Percentiles rank a stretch among this genome's conserved stretches.
Conservation (phyloP, 2,113 vertebrate species). For the Epinephelus fuscoguttatus region DNA sequence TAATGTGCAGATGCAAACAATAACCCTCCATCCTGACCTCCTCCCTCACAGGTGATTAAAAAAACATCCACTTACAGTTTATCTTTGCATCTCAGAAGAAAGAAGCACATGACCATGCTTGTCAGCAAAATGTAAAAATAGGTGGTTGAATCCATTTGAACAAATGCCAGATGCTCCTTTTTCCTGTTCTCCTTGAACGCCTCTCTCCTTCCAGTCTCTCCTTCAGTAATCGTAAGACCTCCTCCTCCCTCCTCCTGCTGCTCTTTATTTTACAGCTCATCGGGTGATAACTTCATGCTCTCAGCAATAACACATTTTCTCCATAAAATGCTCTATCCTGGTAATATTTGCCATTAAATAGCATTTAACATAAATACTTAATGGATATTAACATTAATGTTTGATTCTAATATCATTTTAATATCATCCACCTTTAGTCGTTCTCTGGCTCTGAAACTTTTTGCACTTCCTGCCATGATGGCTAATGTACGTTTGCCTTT, state of each 20-base stretch:
- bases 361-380: conserved; percentile 8
- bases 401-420: neutral
- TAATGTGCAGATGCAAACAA: too few relatives aligned
- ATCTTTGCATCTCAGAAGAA: too few relatives aligned
- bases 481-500: neutral
- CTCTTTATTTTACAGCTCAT: neutral
- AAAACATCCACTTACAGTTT: too few relatives aligned
- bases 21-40: too few relatives aligned
- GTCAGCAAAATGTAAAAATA: too few relatives aligned
- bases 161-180: too few relatives aligned
- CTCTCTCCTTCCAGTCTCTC: too few relatives aligned
- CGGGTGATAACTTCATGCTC: neutral
- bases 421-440: neutral
- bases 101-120: too few relatives aligned
- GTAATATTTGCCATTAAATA: conserved; percentile 7
- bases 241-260: neutral
- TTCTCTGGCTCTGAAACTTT: neutral
- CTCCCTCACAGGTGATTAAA: too few relatives aligned
- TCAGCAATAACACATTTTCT: neutral
- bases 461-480: neutral
- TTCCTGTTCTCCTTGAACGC: neutral
- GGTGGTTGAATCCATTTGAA: too few relatives aligned
- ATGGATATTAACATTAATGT: conserved; percentile 9
- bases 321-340: neutral
- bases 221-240: too few relatives aligned